Conservation (phyloP, 2,113 vertebrate genomes). For the Meriones unguiculatus region DNA sequence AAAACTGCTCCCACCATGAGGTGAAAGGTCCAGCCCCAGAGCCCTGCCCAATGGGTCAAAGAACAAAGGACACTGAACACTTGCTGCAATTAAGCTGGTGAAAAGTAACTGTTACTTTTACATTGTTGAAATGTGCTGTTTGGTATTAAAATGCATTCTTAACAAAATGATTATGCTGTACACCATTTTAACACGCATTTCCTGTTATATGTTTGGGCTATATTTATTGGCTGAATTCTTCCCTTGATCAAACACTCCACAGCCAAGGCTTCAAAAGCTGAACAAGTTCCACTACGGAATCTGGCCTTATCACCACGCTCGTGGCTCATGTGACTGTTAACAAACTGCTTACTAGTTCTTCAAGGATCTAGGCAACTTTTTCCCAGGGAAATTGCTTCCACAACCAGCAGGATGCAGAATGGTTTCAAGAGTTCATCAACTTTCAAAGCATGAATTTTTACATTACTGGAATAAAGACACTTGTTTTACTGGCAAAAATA, state of each 20-base stretch:
- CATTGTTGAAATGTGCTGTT: neutral
- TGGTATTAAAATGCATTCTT: neutral
- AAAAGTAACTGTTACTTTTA: neutral
- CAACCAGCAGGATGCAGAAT: neutral
- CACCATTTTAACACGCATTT: neutral
- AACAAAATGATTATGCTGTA: neutral
- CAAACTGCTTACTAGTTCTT: neutral
- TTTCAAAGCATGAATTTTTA: neutral
- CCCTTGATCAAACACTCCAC: neutral
- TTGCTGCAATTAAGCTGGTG: neutral
- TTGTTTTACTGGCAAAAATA: neutral
- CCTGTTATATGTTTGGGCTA: neutral
- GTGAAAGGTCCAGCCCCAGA: neutral
- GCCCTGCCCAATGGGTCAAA: neutral
- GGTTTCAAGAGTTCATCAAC: neutral
- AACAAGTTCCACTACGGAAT: neutral
- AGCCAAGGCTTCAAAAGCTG: neutral
- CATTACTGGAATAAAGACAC: neutral
- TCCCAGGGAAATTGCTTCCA: neutral
- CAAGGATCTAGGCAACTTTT: neutral
- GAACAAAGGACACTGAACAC: neutral
- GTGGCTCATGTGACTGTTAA: neutral
- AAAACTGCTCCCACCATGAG: no score
- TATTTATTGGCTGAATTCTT: neutral
- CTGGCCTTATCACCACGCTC: neutral